Conservation (phyloP, 2,797 vertebrate species). For the Myripristis jacobus region DNA sequence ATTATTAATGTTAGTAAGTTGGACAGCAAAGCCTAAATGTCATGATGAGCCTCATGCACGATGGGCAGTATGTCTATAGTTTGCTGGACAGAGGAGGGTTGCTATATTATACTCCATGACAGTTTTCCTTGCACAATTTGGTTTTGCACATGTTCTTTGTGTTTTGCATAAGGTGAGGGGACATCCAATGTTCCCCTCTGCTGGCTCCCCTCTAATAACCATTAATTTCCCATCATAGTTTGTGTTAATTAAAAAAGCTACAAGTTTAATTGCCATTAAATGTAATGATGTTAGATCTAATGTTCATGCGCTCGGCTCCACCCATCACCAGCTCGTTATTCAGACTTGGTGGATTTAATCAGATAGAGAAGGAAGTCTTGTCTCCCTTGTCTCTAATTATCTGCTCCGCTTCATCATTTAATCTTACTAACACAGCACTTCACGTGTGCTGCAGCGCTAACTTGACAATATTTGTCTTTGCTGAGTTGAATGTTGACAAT, state of each 20-base stretch:
- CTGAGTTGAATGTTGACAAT: conserved; percentile 35
- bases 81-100: conserved; percentile 20
- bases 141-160: conserved; percentile 21
- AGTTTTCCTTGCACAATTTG: conserved; percentile 8
- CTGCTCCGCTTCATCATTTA: conserved; percentile 79
- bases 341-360: conserved; percentile 82
- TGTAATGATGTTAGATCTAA: conserved; percentile 85
- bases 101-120: background rate
- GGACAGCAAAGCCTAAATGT: conserved; percentile 6
- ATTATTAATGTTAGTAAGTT: background rate
- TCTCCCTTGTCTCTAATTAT: conserved; percentile 74
- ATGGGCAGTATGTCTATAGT: background rate
- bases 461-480: conserved; percentile 43
- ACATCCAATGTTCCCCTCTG: conserved; percentile 61
- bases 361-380: conserved; percentile 77
- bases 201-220: conserved; percentile 77
- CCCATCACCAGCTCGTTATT: conserved; percentile 81
- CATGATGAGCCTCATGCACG: background rate
- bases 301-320: conserved; percentile 79
- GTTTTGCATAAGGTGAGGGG: conserved; percentile 50
- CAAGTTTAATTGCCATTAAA: conserved; percentile 85
- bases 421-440: conserved; percentile 68
- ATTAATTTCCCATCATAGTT: conserved; percentile 85
- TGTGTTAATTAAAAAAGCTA: conserved; percentile 85
- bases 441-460: conserved; percentile 35